These are phyloP conservation scores for Sitobion miscanthi DNA, from an alignment of 1,140 invertebrate species.

Conservation along the genomic window DNA sequence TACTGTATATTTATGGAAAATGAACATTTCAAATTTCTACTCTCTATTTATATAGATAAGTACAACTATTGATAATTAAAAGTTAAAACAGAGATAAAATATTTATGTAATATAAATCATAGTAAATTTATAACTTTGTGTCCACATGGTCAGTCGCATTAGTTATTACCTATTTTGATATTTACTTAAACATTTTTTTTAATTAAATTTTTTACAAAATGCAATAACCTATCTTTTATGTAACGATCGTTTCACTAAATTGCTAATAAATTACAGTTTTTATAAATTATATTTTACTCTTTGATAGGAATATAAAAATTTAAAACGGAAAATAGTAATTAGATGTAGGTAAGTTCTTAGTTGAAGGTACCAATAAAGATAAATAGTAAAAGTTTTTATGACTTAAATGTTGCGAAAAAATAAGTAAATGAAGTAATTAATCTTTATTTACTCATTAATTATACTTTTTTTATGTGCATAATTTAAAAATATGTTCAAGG, in stretches of 20 bases:
- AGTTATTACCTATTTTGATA: no score
- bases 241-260: neutral
- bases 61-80: no score
- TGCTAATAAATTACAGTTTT: neutral
- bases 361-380: neutral
- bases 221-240: no score
- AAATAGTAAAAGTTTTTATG: neutral
- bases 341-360: neutral
- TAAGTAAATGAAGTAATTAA: constrained; percentile 5
- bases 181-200: no score
- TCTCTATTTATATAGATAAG: no score
- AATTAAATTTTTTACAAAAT: no score
- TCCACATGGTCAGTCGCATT: no score
- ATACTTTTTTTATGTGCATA: constrained; percentile 7
- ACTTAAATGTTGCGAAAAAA: neutral
- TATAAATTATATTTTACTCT: neutral
- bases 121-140: no score
- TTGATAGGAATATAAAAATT: neutral
- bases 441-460: constrained; percentile 18
- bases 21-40: no score
- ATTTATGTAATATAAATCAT: no score
- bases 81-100: no score
- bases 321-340: neutral
- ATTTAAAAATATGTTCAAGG: constrained; percentile 10
- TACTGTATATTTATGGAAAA: no score